phyloP scores from a whole-genome alignment of 2,888 invertebrate species.

The Eilema depressum region DNA sequence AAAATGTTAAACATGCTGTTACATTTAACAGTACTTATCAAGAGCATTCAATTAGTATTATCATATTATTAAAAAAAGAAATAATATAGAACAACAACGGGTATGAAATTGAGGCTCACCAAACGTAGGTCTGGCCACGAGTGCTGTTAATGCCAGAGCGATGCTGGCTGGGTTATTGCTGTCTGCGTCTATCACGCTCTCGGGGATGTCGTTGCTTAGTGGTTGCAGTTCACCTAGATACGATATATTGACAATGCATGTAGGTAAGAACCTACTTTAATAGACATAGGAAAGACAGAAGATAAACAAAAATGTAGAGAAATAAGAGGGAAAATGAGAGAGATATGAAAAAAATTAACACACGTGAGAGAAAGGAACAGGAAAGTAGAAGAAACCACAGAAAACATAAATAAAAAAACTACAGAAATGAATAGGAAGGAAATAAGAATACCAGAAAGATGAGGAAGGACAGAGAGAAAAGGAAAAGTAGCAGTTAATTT shows the following conservation, averaged over 20 bases:
- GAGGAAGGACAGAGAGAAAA: background rate
- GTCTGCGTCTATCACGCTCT: constrained; percentile 79
- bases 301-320: too few relatives aligned
- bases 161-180: constrained; percentile 88
- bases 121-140: constrained; percentile 89
- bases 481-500: background rate
- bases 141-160: constrained; percentile 89
- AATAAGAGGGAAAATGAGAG: background rate
- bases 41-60: background rate
- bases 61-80: background rate
- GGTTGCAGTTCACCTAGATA: constrained; percentile 61
- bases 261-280: background rate
- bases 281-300: background rate
- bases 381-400: background rate
- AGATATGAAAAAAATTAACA: too few relatives aligned
- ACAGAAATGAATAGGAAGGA: background rate
- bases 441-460: background rate
- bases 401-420: background rate
- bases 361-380: background rate
- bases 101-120: constrained; percentile 78
- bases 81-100: background rate
- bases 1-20: constrained; percentile 1
- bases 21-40: background rate
- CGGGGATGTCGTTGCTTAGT: constrained; percentile 78
- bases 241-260: background rate